phyloP scores from a whole-genome alignment of 2,888 invertebrate genomes.

The Andrena chrysosceles region DNA sequence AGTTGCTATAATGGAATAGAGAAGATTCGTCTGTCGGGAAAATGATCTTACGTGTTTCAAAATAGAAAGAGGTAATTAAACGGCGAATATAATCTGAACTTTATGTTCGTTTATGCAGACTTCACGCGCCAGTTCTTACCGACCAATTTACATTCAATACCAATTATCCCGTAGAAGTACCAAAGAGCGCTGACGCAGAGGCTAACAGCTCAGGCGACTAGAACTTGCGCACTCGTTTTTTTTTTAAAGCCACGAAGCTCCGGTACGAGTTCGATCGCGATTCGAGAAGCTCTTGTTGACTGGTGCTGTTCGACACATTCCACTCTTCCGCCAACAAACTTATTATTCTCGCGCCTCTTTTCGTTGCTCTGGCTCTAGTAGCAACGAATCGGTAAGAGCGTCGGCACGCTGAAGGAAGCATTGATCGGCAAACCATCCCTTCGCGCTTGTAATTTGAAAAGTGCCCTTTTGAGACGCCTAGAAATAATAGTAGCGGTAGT shows the following conservation, averaged over 20 bases:
- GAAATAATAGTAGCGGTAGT: constrained; percentile 13
- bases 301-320: constrained; percentile 45
- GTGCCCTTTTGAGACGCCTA: constrained; percentile 3
- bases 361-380: background rate
- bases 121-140: too few species aligned
- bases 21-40: too few species aligned
- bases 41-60: too few species aligned
- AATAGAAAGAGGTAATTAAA: background rate
- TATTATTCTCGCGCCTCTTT: background rate
- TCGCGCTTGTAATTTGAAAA: background rate
- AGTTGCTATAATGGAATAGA: too few species aligned
- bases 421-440: background rate
- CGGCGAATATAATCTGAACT: background rate
- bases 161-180: background rate
- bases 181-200: background rate
- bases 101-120: background rate
- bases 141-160: background rate
- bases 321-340: background rate
- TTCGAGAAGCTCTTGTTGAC: constrained; percentile 17
- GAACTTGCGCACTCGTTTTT: constrained; percentile 27
- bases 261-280: constrained; percentile 19
- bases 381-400: background rate
- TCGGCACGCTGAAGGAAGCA: background rate
- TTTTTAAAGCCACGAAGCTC: constrained; percentile 3
- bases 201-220: background rate